phyloP scores from a whole-genome alignment of 2,797 vertebrate genomes.

The Gymnothorax reevesii region DNA sequence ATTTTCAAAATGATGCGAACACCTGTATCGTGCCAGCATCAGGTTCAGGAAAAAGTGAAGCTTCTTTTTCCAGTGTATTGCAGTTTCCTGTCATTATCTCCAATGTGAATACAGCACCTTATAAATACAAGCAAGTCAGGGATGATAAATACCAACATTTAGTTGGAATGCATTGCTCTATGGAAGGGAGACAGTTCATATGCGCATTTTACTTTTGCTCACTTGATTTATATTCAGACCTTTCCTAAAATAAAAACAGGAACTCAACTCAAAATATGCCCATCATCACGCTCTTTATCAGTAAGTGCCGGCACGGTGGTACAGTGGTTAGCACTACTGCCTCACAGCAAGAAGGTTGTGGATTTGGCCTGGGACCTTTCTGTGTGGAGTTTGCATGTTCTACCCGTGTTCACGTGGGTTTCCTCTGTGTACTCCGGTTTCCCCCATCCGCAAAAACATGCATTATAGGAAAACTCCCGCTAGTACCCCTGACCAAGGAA shows the following conservation, averaged over 20 bases:
- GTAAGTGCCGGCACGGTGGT: too few species aligned
- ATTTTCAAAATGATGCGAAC: background rate
- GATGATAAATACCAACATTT: background rate
- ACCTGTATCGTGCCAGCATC: background rate
- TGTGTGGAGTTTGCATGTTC: too few species aligned
- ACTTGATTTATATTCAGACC: background rate
- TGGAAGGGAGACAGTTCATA: background rate
- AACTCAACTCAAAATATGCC: too few species aligned
- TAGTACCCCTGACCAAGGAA: too few species aligned
- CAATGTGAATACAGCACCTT: background rate
- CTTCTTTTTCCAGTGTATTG: background rate
- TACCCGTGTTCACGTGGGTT: too few species aligned
- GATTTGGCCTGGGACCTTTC: too few species aligned
- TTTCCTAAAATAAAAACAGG: background rate
- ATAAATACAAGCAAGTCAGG: background rate
- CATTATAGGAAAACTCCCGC: too few species aligned
- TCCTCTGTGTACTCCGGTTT: too few species aligned
- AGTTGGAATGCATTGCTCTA: background rate
- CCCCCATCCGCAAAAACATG: too few species aligned
- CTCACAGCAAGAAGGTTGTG: too few species aligned
- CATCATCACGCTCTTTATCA: too few species aligned
- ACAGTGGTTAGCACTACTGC: too few species aligned
- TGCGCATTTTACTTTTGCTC: background rate
- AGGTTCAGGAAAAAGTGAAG: background rate
- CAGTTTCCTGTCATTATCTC: background rate